Evolutionary conservation across 2,888 invertebrate genomes (phyloP).

Genomic region (Dolomedes plantarius): DNA sequence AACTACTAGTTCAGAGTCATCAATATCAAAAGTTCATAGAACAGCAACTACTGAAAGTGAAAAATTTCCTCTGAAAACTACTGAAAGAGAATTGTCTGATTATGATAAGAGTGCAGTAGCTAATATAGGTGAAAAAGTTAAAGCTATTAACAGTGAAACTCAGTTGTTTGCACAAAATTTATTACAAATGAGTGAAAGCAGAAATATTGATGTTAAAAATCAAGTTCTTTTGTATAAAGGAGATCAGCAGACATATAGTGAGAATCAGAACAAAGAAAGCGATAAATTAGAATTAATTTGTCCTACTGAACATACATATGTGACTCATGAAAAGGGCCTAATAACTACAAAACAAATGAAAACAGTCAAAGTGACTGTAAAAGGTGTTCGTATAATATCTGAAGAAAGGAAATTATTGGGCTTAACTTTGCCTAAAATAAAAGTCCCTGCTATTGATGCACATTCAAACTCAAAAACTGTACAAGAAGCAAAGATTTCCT

Average conservation of each 20-base stretch:
- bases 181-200: too few relatives aligned
- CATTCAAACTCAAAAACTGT: too few relatives aligned
- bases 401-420: constrained; percentile 2
- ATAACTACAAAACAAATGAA: neutral
- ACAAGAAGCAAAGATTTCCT: too few relatives aligned
- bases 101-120: too few relatives aligned
- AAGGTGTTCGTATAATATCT: neutral
- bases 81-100: too few relatives aligned
- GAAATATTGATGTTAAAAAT: neutral
- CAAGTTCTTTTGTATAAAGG: neutral
- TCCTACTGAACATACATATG: neutral
- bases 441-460: neutral
- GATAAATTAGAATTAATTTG: neutral
- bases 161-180: too few relatives aligned
- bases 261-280: neutral
- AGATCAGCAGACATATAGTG: neutral
- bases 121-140: too few relatives aligned
- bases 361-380: neutral
- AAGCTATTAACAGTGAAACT: too few relatives aligned
- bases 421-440: neutral
- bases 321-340: neutral
- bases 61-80: too few relatives aligned
- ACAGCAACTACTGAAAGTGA: too few relatives aligned
- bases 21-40: neutral
- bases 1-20: neutral